A percentile compares a stretch with the other conserved stretches of the same genome.
These are phyloP conservation scores for Pachyramphus minor DNA, from an alignment of 2,113 vertebrate genomes.

Conservation along the genomic window DNA sequence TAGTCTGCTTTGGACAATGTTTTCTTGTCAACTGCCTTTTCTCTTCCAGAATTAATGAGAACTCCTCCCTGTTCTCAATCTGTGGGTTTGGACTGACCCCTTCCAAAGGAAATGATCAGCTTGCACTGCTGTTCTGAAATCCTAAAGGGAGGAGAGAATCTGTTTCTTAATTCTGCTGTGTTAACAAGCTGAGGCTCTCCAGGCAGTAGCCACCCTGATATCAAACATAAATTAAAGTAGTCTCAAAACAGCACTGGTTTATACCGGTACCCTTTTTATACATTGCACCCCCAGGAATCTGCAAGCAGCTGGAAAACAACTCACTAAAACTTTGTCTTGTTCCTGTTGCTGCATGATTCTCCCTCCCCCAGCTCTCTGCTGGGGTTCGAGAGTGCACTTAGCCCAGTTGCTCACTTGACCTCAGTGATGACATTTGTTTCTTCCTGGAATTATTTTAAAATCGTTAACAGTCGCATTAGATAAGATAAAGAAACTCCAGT, in stretches of 20 bases:
- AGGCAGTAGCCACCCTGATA: background rate
- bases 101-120: background rate
- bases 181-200: background rate
- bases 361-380: background rate
- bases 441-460: background rate
- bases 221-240: background rate
- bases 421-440: background rate
- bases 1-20: background rate
- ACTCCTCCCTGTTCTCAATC: background rate
- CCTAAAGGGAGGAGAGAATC: background rate
- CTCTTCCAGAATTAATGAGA: background rate
- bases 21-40: background rate
- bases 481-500: background rate
- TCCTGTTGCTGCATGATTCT: rapidly evolving
- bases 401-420: background rate
- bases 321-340: background rate
- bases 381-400: background rate
- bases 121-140: background rate
- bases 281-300: background rate
- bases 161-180: background rate
- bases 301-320: background rate
- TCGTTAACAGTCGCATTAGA: background rate
- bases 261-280: background rate
- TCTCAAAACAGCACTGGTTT: background rate
- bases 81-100: background rate